These are phyloP conservation scores for Eulemur macaco DNA, from an alignment of 2,113 vertebrate genomes.

Conservation along the genomic window DNA sequence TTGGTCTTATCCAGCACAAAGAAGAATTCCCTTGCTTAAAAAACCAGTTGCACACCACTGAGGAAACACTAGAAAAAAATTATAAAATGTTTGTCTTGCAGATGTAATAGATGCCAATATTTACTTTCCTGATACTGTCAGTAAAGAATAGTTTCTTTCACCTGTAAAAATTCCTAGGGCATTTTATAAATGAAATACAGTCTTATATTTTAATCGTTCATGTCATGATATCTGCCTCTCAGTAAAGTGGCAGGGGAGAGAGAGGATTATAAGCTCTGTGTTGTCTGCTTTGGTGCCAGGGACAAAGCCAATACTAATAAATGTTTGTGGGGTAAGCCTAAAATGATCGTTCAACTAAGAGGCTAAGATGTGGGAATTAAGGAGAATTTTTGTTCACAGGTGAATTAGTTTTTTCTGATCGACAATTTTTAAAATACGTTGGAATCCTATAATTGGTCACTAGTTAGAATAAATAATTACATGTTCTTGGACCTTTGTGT, in stretches of 20 bases:
- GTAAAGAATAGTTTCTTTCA: neutral
- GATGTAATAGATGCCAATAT: neutral
- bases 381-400: neutral
- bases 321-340: neutral
- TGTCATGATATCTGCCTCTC: neutral
- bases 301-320: neutral
- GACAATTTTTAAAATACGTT: neutral
- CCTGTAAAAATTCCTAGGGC: neutral
- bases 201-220: neutral
- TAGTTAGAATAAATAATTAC: neutral
- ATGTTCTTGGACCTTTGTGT: neutral
- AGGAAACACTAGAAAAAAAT: neutral
- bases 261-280: neutral
- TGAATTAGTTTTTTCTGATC: neutral
- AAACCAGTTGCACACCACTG: neutral
- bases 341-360: neutral
- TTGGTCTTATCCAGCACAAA: neutral
- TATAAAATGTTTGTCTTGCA: neutral
- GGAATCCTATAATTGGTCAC: neutral
- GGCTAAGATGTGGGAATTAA: neutral
- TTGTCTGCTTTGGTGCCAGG: neutral
- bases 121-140: neutral
- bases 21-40: neutral
- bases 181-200: neutral
- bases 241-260: neutral